Evolutionary conservation across 2,888 invertebrate species (phyloP).

Genomic region (Agrotis clavis): DNA sequence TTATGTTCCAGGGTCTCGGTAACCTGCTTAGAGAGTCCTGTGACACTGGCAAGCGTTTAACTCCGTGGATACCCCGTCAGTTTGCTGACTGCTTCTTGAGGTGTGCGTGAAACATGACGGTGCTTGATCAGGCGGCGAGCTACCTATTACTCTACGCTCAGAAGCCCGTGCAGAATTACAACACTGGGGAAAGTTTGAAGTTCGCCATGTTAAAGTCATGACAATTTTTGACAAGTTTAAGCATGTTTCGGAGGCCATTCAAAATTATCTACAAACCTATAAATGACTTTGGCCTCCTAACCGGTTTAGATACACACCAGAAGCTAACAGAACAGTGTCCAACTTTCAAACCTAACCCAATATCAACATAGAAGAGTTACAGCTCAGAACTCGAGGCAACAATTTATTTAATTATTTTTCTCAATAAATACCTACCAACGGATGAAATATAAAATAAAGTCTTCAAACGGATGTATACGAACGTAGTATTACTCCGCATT

Average conservation of each 20-base stretch:
- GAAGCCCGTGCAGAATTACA: no score
- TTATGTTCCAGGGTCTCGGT: no score
- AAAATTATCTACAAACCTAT: constrained; percentile 13
- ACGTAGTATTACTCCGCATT: constrained; percentile 18
- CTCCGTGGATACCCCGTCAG: no score
- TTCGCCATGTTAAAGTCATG: no score
- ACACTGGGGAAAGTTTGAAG: no score
- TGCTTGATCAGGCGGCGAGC: no score
- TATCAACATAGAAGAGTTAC: constrained; percentile 18
- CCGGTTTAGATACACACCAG: background rate
- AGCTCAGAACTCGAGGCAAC: constrained; percentile 13
- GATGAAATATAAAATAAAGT: constrained; percentile 42
- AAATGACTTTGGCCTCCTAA: constrained; percentile 2
- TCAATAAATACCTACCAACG: constrained; percentile 4
- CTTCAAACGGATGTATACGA: constrained; percentile 10
- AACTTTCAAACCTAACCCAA: constrained; percentile 23
- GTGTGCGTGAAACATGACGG: no score
- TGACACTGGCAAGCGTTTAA: no score
- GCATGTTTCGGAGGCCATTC: background rate
- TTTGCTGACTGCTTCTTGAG: no score
- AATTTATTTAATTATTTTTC: constrained; percentile 28
- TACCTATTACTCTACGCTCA: no score
- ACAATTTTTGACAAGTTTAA: no score
- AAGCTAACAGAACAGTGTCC: background rate
- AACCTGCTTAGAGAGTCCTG: no score